phyloP scores from a whole-genome alignment of 1,140 invertebrate genomes.

The Bombus fervidus region DNA sequence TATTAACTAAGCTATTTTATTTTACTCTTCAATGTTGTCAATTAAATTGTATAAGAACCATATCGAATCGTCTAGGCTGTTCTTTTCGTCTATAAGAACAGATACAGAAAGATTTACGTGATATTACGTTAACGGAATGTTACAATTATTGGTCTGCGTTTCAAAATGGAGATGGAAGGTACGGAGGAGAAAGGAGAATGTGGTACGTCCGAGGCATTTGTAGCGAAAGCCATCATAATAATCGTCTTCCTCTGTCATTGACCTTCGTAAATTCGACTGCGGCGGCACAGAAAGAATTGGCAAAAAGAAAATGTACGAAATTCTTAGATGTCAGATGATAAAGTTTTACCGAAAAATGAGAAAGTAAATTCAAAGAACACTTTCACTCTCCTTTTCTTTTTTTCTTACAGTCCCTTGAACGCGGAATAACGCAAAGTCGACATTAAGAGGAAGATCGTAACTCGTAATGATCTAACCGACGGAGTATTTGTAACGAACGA shows the following conservation, averaged over 20 bases:
- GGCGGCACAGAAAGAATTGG: neutral
- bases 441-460: neutral
- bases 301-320: neutral
- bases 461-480: neutral
- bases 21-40: neutral
- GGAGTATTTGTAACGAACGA: neutral
- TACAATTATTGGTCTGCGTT: neutral
- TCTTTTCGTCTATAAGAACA: neutral
- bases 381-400: neutral
- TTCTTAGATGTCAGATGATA: neutral
- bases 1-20: neutral
- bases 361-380: constrained; percentile 6
- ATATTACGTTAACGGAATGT: constrained; percentile 15
- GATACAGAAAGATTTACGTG: neutral
- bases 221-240: constrained; percentile 22
- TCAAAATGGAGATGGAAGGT: neutral
- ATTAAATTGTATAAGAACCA: neutral
- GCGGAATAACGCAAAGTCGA: neutral
- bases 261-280: constrained; percentile 35
- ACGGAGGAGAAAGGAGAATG: constrained; percentile 32
- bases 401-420: neutral
- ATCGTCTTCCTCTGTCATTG: constrained; percentile 35
- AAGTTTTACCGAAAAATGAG: neutral
- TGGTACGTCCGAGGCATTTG: neutral
- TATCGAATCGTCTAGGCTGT: neutral